These are phyloP conservation scores for Parnassius smintheus DNA, from an alignment of 2,888 invertebrate species.

Conservation along the genomic window DNA sequence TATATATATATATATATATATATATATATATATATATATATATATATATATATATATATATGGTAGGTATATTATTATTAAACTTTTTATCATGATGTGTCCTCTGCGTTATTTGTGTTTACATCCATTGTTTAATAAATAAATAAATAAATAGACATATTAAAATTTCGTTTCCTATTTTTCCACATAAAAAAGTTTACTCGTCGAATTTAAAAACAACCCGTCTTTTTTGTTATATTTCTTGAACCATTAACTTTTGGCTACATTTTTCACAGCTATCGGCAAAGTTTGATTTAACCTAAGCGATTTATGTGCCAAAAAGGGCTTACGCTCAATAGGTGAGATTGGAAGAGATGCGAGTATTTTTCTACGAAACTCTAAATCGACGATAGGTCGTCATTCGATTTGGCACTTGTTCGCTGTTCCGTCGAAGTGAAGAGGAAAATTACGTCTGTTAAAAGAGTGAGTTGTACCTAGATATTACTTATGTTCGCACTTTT, in stretches of 20 bases:
- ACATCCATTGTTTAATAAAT: too few relatives aligned
- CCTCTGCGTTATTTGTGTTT: too few relatives aligned
- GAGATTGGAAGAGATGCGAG: not conserved
- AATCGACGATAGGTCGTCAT: conserved; percentile 19
- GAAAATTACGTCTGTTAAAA: conserved; percentile 26
- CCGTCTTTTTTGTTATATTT: too few relatives aligned
- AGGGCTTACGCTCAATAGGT: not conserved
- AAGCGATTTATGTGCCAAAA: not conserved
- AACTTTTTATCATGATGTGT: too few relatives aligned
- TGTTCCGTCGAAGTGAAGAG: conserved; percentile 27
- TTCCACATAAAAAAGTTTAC: too few relatives aligned
- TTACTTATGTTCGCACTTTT: conserved; percentile 3
- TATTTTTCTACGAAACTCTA: conserved; percentile 18
- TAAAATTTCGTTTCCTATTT: too few relatives aligned
- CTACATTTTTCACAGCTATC: conserved; percentile 8
- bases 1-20: too few relatives aligned
- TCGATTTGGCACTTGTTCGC: conserved; percentile 21
- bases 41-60: too few relatives aligned
- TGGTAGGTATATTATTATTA: too few relatives aligned
- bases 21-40: too few relatives aligned
- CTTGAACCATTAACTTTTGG: conserved; percentile 4
- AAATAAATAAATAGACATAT: too few relatives aligned
- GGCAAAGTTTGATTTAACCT: not conserved
- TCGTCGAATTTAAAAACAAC: too few relatives aligned
- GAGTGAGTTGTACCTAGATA: conserved; percentile 3